Conservation (phyloP, 2,888 invertebrate species). For the Sarcophaga variegata region DNA sequence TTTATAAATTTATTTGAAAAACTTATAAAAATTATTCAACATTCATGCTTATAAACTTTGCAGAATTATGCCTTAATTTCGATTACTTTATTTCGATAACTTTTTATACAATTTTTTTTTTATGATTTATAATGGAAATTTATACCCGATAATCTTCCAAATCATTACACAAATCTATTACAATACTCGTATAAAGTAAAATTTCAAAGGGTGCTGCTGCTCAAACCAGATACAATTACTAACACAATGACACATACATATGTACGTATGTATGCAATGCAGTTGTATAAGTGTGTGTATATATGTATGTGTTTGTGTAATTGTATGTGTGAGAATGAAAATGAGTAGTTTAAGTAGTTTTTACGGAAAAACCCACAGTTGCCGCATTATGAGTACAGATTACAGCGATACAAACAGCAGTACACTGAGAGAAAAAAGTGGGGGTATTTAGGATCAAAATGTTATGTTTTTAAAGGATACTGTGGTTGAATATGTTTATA, state of each 20-base stretch:
- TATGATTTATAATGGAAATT: slow-evolving; percentile 3
- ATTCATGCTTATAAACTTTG: too few species aligned
- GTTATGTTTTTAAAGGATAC: neutral
- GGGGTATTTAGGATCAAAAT: neutral
- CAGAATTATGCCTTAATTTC: too few species aligned
- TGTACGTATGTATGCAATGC: neutral
- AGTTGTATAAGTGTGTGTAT: too few species aligned
- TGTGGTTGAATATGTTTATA: slow-evolving; percentile 4
- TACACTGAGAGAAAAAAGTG: slow-evolving; percentile 34
- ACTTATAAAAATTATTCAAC: too few species aligned
- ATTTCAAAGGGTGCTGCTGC: slow-evolving; percentile 38
- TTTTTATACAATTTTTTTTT: slow-evolving; percentile 7
- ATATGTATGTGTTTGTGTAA: neutral
- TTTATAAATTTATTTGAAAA: too few species aligned
- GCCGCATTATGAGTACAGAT: slow-evolving; percentile 58
- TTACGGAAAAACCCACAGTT: slow-evolving; percentile 32
- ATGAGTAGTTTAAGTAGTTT: slow-evolving; percentile 57
- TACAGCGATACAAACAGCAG: slow-evolving; percentile 21
- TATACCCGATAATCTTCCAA: slow-evolving; percentile 52
- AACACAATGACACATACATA: slow-evolving; percentile 5
- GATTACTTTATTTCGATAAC: too few species aligned
- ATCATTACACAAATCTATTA: slow-evolving; percentile 61
- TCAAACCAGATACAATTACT: slow-evolving; percentile 16
- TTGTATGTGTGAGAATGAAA: slow-evolving; percentile 22
- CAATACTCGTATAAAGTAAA: slow-evolving; percentile 48